Evolutionary conservation across 1,140 invertebrate genomes (phyloP).

Genomic region (Panagrolaimus sp.): DNA sequence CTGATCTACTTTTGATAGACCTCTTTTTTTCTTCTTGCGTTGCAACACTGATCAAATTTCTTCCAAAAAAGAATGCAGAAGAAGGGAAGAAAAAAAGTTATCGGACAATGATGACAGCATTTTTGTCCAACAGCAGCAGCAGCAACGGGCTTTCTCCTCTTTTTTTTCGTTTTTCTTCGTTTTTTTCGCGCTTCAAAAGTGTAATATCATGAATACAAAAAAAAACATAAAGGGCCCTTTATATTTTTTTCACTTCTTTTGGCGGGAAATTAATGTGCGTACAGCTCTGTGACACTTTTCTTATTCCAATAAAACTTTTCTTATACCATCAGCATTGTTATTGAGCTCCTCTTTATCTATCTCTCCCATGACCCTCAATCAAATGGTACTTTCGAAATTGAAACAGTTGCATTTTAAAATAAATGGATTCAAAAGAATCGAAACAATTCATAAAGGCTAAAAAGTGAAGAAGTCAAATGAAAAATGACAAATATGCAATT

Average conservation of each 20-base stretch:
- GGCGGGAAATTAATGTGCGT: constrained; percentile 13
- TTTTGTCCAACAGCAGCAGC: constrained; percentile 7
- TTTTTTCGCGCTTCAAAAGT: neutral
- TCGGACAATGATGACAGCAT: neutral
- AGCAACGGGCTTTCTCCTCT: neutral
- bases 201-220: neutral
- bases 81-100: neutral
- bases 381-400: no score
- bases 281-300: neutral
- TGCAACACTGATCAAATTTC: neutral
- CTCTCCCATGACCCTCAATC: no score
- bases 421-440: no score
- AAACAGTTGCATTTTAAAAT: no score
- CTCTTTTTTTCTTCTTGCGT: no score
- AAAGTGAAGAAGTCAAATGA: no score
- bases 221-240: neutral
- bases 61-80: neutral
- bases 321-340: no score
- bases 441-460: no score
- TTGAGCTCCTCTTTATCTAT: no score
- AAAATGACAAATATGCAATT: no score
- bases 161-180: neutral
- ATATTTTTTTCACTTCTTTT: neutral
- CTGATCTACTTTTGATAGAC: no score
- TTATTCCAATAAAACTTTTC: neutral